Conservation (phyloP, 2,888 invertebrate species). For the Theretra japonica region DNA sequence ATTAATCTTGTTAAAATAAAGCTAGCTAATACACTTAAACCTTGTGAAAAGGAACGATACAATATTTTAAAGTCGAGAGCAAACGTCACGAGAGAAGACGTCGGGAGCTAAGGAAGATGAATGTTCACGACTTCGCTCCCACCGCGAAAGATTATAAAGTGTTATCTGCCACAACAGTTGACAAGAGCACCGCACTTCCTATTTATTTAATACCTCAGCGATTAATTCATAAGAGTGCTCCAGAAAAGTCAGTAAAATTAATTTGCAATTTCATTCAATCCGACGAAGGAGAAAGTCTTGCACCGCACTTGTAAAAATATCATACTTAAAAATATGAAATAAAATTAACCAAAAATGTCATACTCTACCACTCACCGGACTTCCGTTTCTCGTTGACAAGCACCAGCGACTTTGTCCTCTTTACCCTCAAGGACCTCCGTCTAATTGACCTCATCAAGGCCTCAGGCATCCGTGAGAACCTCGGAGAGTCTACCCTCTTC, state of each 20-base stretch:
- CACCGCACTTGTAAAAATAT: not conserved
- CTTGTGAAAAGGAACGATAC: not conserved
- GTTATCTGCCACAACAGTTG: slow-evolving; percentile 18
- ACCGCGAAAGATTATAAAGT: slow-evolving; percentile 8
- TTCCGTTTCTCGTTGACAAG: slow-evolving; percentile 90
- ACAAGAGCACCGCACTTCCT: not conserved
- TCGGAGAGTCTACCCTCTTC: slow-evolving; percentile 83
- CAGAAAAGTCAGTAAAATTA: not conserved
- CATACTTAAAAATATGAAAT: not conserved
- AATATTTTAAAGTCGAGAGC: not conserved
- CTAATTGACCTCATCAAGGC: slow-evolving; percentile 89
- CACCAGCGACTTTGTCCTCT: slow-evolving; percentile 90
- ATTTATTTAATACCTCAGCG: not conserved
- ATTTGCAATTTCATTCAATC: not conserved
- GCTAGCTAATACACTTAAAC: too few species aligned
- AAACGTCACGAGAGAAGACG: not conserved
- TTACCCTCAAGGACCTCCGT: slow-evolving; percentile 88
- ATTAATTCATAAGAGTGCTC: not conserved
- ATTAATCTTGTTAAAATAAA: too few species aligned
- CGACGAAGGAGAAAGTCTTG: not conserved
- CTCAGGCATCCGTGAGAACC: slow-evolving; percentile 89
- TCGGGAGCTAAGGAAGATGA: slow-evolving; percentile 17
- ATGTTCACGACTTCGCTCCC: not conserved
- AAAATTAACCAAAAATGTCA: slow-evolving; percentile 44
- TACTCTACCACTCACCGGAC: slow-evolving; percentile 89